Percentiles rank a stretch among this genome's conserved stretches.
Evolutionary conservation across 2,797 vertebrate genomes (phyloP).

Genomic region (Yasuhikotakia modesta): DNA sequence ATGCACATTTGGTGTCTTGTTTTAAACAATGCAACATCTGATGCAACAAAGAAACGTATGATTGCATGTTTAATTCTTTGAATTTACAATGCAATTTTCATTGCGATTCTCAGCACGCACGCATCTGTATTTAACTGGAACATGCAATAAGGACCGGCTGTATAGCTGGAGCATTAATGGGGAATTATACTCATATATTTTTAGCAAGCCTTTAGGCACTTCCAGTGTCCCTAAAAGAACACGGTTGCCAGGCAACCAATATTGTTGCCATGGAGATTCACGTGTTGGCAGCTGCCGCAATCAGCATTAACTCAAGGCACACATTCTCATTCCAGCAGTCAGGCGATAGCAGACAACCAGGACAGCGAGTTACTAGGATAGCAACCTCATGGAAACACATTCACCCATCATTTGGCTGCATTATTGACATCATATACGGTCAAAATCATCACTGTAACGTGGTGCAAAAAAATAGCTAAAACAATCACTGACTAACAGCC

Average conservation of each 20-base stretch:
- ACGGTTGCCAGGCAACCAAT: conserved; percentile 97
- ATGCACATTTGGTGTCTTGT: too few species aligned
- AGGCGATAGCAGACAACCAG: conserved; percentile 87
- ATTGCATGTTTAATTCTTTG: not conserved
- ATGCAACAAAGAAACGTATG: too few species aligned
- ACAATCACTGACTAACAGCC: conserved; percentile 57
- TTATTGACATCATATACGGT: conserved; percentile 81
- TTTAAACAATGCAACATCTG: too few species aligned
- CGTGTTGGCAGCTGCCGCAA: conserved; percentile 99
- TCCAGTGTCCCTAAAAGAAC: conserved; percentile 99
- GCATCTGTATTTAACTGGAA: too few species aligned
- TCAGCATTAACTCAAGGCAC: conserved; percentile 99
- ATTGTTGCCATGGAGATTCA: conserved; percentile 98
- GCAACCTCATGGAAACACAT: conserved; percentile 90
- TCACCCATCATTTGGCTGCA: conserved; percentile 89
- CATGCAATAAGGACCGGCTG: too few species aligned
- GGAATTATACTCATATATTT: conserved; percentile 88
- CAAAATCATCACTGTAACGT: conserved; percentile 61
- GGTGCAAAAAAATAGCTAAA: too few species aligned
- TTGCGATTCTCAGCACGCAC: too few species aligned
- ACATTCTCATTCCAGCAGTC: conserved; percentile 99
- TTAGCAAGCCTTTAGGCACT: conserved; percentile 99
- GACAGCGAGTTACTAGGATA: conserved; percentile 92
- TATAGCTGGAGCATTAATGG: conserved; percentile 70
- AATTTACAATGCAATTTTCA: too few species aligned